These are phyloP conservation scores for Agriopis leucophaearia DNA, from an alignment of 2,888 invertebrate genomes.

Conservation along the genomic window DNA sequence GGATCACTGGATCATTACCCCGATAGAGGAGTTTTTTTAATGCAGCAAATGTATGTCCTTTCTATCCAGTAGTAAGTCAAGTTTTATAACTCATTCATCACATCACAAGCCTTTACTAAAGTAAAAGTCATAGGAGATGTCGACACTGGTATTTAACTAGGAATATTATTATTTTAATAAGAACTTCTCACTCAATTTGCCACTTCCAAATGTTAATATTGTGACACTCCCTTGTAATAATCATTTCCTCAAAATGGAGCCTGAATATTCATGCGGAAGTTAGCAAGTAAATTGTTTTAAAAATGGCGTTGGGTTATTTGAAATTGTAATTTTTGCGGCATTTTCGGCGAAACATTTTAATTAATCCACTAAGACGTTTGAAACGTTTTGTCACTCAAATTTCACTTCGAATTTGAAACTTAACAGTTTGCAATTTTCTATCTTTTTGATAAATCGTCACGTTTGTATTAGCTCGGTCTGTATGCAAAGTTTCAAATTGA, in stretches of 20 bases:
- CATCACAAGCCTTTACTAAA: background rate
- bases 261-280: slow-evolving; percentile 36
- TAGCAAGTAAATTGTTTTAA: slow-evolving; percentile 33
- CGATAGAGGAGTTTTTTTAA: no score
- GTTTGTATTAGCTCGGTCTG: no score
- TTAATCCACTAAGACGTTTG: slow-evolving; percentile 18
- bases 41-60: no score
- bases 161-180: background rate
- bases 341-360: slow-evolving; percentile 15
- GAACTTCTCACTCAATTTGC: background rate
- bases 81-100: background rate
- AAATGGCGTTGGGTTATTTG: slow-evolving; percentile 30
- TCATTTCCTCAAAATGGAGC: slow-evolving; percentile 20
- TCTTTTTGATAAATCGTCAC: background rate
- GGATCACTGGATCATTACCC: no score
- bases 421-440: slow-evolving; percentile 1
- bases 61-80: background rate
- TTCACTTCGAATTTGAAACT: no score
- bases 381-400: slow-evolving; percentile 1
- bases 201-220: slow-evolving; percentile 15
- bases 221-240: slow-evolving; percentile 16
- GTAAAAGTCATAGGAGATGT: background rate
- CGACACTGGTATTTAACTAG: background rate
- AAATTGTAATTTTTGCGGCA: slow-evolving; percentile 30
- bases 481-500: no score